phyloP scores from a whole-genome alignment of 2,888 invertebrate species.

The Pyrrhosoma nymphula region DNA sequence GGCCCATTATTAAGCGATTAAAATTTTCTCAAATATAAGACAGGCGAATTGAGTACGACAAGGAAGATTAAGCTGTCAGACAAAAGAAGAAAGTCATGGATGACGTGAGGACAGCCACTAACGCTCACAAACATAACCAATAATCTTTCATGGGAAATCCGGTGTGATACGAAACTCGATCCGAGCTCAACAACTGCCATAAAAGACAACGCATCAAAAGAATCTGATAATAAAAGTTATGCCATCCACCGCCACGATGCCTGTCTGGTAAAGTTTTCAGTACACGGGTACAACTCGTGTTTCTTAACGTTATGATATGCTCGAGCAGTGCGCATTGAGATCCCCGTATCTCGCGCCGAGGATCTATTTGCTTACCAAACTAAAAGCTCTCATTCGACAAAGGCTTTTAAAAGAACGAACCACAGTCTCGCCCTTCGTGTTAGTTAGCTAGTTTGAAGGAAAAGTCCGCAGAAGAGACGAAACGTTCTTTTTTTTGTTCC shows the following conservation, averaged over 20 bases:
- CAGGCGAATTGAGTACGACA: background rate
- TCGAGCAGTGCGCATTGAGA: background rate
- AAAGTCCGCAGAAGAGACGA: background rate
- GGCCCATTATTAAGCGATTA: background rate
- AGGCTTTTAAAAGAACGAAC: background rate
- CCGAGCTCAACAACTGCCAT: slow-evolving; percentile 34
- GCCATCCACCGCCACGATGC: background rate
- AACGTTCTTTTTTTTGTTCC: background rate
- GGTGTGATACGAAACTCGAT: slow-evolving; percentile 47
- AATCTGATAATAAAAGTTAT: slow-evolving; percentile 13
- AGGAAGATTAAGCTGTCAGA: slow-evolving; percentile 45
- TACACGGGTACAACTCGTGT: background rate
- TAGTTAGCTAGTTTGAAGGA: slow-evolving; percentile 1
- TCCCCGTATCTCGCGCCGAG: background rate
- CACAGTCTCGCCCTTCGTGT: background rate
- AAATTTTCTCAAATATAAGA: background rate
- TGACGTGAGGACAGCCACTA: slow-evolving; percentile 35
- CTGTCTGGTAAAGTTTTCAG: background rate
- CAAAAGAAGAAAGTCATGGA: slow-evolving; percentile 24
- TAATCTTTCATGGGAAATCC: slow-evolving; percentile 47
- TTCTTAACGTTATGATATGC: slow-evolving; percentile 13
- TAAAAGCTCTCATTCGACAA: background rate
- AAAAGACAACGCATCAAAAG: slow-evolving; percentile 37
- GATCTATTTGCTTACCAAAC: slow-evolving; percentile 24
- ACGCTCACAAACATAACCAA: slow-evolving; percentile 23